phyloP scores from a whole-genome alignment of 2,888 invertebrate genomes.

The Synanthedon myopaeformis region DNA sequence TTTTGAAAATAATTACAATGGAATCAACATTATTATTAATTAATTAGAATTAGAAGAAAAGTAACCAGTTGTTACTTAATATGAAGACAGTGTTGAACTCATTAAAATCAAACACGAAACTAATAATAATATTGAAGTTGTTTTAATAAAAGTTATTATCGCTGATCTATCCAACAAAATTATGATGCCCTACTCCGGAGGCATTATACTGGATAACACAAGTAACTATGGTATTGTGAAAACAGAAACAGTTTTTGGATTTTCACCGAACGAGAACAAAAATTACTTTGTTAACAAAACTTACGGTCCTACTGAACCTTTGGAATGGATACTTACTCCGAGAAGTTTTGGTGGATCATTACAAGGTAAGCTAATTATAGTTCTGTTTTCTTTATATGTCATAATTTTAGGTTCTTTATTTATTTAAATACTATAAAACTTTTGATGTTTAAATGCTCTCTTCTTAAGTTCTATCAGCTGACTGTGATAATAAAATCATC shows the following conservation, averaged over 20 bases:
- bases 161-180: conserved; percentile 3
- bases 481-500: too few relatives aligned
- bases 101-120: conserved; percentile 4
- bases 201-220: conserved; percentile 33
- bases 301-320: conserved; percentile 28
- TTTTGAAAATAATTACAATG: too few relatives aligned
- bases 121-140: not conserved
- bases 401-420: too few relatives aligned
- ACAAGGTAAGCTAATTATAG: conserved; percentile 22
- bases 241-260: conserved; percentile 43
- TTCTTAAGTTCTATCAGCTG: too few relatives aligned
- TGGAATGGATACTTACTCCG: conserved; percentile 38
- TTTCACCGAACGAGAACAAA: conserved; percentile 22
- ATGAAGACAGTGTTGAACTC: conserved; percentile 7
- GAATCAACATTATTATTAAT: too few relatives aligned
- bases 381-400: too few relatives aligned
- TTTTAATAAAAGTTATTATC: not conserved
- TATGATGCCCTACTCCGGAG: conserved; percentile 44
- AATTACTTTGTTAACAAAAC: conserved; percentile 24
- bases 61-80: conserved; percentile 1
- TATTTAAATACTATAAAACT: too few relatives aligned
- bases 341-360: conserved; percentile 34
- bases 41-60: too few relatives aligned
- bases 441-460: too few relatives aligned
- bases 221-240: conserved; percentile 49